Evolutionary conservation across 2,113 vertebrate species (phyloP), one percentile per base, ranked within the genome.

Genomic region (Cinclus mexicanus): DNA sequence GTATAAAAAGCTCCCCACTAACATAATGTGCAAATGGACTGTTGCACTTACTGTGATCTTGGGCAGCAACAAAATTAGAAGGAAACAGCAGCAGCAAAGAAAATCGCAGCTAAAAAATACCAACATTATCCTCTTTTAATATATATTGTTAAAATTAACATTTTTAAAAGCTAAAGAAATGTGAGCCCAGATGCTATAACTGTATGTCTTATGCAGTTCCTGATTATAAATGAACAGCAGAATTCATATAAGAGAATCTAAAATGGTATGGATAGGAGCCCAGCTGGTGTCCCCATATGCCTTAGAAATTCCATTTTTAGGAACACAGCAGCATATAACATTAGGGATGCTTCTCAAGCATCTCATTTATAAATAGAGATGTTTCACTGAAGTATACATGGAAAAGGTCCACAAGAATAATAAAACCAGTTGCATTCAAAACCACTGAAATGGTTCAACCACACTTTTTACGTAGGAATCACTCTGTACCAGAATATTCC

Each of bases 231-330:
- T 14, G 77, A 91, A 81, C 79, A 87, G 71, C 52, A 72, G 83
- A 96, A 94, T 78, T 96, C 84, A 83, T 78, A 83, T 61, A 92
- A 95, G 81, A 49, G 35, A 81, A 59, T 91, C 75, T 87, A 53
- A 97, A 97, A 93, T 21, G 44, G 60, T 94, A 88, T 89, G 87
- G 94, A 95, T 91, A 60, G 7, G 14, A 94, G 92, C 95, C 94
- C 97, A 97, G 97, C 95, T 97, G 95, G 91, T 94, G 92, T 97
- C 94, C 96, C 84, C 93, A 83, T 91, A 94, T 96, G 97, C 93
- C 94, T 96, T 90, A 91, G 18, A 46, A 94, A 89, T 95, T 95
- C 97, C 77, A 63, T 70, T 95, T 95, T 97, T 97, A 91, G 94
- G 81, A 94, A 94, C 75, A 82, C 59, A 90, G 47, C 64, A 96